Conservation (phyloP, 2,113 vertebrate genomes). For the Barbus barbus region DNA sequence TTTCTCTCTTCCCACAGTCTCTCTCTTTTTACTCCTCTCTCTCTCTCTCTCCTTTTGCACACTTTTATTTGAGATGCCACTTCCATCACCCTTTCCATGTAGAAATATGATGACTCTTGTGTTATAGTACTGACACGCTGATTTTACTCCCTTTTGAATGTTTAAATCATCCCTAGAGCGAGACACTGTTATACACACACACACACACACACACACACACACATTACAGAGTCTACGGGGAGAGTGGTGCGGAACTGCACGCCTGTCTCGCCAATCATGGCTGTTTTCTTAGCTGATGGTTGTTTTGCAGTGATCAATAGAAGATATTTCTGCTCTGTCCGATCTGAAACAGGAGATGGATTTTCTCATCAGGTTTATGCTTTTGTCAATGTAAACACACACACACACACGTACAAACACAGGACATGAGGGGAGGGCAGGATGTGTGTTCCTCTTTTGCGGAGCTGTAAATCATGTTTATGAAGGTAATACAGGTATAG, state of each 20-base stretch:
- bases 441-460: conserved; percentile 28
- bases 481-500: conserved; percentile 53
- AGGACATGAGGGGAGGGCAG: conserved; percentile 35
- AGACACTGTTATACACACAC: conserved; percentile 13
- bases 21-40: background rate
- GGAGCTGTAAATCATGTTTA: conserved; percentile 49
- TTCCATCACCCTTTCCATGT: conserved; percentile 43
- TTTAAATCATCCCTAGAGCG: conserved; percentile 48
- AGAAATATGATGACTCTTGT: conserved; percentile 47
- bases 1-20: background rate
- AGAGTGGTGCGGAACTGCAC: background rate
- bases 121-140: conserved; percentile 37
- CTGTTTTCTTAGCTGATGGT: conserved; percentile 40
- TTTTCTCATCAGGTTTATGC: conserved; percentile 46
- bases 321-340: conserved; percentile 33
- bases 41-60: background rate
- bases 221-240: background rate
- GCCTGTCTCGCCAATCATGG: conserved; percentile 24
- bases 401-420: conserved; percentile 14
- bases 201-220: conserved; percentile 37
- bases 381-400: conserved; percentile 30
- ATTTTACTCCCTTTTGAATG: conserved; percentile 46
- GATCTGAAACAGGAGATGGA: conserved; percentile 44
- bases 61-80: conserved; percentile 21
- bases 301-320: conserved; percentile 41